These are phyloP conservation scores for Tachysurus fulvidraco DNA, from an alignment of 2,113 vertebrate species.

Conservation along the genomic window DNA sequence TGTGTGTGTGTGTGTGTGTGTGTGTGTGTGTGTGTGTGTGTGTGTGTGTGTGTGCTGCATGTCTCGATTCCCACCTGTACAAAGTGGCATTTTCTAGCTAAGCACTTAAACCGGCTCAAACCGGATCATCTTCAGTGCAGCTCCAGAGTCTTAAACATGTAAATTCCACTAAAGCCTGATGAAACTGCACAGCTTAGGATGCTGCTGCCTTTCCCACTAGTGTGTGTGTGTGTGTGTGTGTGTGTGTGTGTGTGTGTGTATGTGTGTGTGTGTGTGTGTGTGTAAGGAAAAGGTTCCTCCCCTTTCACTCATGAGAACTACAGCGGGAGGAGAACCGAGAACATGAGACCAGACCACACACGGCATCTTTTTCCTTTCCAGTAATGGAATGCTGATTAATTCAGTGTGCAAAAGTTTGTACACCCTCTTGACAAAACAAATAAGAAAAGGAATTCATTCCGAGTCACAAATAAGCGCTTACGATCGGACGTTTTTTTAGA, in stretches of 20 bases:
- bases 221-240: slow-evolving; percentile 46
- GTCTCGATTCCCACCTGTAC: slow-evolving; percentile 34
- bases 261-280: neutral
- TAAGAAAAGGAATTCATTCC: neutral
- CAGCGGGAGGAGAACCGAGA: slow-evolving; percentile 27
- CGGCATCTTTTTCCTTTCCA: slow-evolving; percentile 13
- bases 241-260: slow-evolving; percentile 14
- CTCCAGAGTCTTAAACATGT: slow-evolving; percentile 55
- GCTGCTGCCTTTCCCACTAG: slow-evolving; percentile 57
- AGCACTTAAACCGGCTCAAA: slow-evolving; percentile 44
- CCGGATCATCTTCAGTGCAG: slow-evolving; percentile 52
- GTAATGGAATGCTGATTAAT: slow-evolving; percentile 16
- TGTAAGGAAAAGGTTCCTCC: neutral
- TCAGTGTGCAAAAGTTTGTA: neutral
- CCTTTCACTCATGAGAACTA: neutral
- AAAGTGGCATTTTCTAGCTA: slow-evolving; percentile 30
- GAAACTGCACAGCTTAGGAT: slow-evolving; percentile 43
- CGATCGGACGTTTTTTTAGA: no score
- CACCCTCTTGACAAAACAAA: neutral
- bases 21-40: neutral
- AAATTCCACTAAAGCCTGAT: slow-evolving; percentile 55
- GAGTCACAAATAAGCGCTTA: no score
- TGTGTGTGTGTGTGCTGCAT: neutral
- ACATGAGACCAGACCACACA: neutral
- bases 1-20: neutral